A percentile compares a stretch with the other conserved stretches of the same genome.
Conservation (phyloP, 2,797 vertebrate species). For the Pteropus rufus region DNA sequence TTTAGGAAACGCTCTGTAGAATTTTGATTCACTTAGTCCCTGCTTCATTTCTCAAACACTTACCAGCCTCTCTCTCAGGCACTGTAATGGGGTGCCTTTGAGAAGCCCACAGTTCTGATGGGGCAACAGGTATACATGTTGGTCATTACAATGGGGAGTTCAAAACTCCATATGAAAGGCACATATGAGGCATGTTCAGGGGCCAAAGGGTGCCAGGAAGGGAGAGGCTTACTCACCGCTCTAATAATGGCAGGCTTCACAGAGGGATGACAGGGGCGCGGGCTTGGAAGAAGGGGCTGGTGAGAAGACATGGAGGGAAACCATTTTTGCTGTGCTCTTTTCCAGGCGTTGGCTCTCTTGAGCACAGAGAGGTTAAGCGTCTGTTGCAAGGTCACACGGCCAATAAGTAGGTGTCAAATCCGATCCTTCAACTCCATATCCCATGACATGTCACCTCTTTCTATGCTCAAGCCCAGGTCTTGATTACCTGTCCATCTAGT, state of each 20-base stretch:
- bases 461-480: not conserved
- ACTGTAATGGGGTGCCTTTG: not conserved
- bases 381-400: not conserved
- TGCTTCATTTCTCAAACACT: not conserved
- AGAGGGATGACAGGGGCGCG: not conserved
- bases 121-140: not conserved
- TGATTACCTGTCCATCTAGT: not conserved
- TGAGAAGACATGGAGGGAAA: not conserved
- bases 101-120: not conserved
- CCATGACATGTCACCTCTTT: not conserved
- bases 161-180: not conserved
- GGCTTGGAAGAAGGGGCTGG: not conserved
- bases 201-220: not conserved
- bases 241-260: not conserved
- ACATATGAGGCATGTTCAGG: fast-evolving
- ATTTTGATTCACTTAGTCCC: not conserved
- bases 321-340: not conserved
- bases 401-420: not conserved
- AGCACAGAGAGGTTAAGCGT: not conserved
- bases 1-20: not conserved
- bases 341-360: not conserved
- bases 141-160: not conserved
- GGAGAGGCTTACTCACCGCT: not conserved
- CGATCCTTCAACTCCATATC: not conserved
- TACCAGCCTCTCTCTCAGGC: not conserved